phyloP scores from a whole-genome alignment of 2,888 invertebrate species.

The Drymonia ruficornis region DNA sequence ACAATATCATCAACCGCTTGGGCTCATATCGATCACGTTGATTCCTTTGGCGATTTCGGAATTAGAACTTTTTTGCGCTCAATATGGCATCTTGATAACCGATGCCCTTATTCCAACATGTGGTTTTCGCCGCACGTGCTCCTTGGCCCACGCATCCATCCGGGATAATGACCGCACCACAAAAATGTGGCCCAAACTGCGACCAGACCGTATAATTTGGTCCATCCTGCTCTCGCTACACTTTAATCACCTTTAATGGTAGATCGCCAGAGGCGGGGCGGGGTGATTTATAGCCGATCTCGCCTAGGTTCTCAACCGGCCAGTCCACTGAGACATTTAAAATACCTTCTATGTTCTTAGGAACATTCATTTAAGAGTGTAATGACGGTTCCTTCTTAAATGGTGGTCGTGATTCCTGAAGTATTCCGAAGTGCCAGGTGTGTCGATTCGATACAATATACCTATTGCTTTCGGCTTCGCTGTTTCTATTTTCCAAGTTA shows the following conservation, averaged over 20 bases:
- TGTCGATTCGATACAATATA: constrained; percentile 31
- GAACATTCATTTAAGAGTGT: constrained; percentile 4
- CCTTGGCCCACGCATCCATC: constrained; percentile 24
- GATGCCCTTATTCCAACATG: constrained; percentile 10
- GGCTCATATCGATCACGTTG: too few relatives aligned
- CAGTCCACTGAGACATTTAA: constrained; percentile 37
- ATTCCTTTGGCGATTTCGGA: not conserved
- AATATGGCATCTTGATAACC: not conserved
- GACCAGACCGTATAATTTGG: constrained; percentile 73
- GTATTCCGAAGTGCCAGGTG: constrained; percentile 28
- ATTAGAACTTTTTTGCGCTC: not conserved
- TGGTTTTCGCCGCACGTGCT: constrained; percentile 47
- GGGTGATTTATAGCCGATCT: constrained; percentile 63
- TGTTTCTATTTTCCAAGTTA: constrained; percentile 7
- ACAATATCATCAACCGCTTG: not conserved
- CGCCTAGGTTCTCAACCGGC: constrained; percentile 43
- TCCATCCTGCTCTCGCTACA: constrained; percentile 67
- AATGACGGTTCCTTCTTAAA: constrained; percentile 18
- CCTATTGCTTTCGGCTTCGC: constrained; percentile 18
- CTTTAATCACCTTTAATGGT: constrained; percentile 75
- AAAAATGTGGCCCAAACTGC: constrained; percentile 58
- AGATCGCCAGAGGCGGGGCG: constrained; percentile 55
- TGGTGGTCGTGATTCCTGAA: constrained; percentile 19
- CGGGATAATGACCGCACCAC: constrained; percentile 66
- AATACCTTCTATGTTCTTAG: constrained; percentile 18